These are phyloP conservation scores for Tigriopus japonicus DNA, from an alignment of 1,140 invertebrate genomes.

Conservation along the genomic window DNA sequence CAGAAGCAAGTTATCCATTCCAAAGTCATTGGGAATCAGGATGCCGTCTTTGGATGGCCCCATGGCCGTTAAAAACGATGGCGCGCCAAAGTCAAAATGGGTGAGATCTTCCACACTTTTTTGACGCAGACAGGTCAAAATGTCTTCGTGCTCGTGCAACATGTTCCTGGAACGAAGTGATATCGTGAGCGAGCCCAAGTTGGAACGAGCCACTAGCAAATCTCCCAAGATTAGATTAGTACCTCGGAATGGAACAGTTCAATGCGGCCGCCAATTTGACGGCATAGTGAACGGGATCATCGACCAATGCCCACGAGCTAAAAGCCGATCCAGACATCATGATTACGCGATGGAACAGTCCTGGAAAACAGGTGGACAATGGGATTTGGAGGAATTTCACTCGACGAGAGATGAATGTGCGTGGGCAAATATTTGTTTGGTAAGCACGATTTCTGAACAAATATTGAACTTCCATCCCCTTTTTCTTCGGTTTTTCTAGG, in stretches of 20 bases:
- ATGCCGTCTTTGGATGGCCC: constrained; percentile 10
- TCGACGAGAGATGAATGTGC: too few species aligned
- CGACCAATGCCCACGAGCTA: constrained; percentile 37
- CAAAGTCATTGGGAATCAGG: constrained; percentile 9
- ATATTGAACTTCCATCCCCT: too few species aligned
- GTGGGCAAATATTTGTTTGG: too few species aligned
- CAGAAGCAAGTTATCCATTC: not conserved
- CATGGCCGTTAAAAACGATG: constrained; percentile 9
- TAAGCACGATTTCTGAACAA: too few species aligned
- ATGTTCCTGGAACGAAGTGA: constrained; percentile 2
- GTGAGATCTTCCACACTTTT: not conserved
- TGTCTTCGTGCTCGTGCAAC: constrained; percentile 4
- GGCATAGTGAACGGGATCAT: constrained; percentile 26
- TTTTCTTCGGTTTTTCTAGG: too few species aligned
- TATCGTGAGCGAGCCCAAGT: too few species aligned
- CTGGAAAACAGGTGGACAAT: constrained; percentile 13
- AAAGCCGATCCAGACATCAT: constrained; percentile 45
- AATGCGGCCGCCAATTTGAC: not conserved
- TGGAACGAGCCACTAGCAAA: too few species aligned
- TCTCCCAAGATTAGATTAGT: not conserved
- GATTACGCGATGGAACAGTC: constrained; percentile 34
- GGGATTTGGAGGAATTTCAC: too few species aligned
- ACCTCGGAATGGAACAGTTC: constrained; percentile 9
- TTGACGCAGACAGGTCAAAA: constrained; percentile 1
- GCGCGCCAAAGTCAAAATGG: not conserved